Conservation (phyloP, 2,113 vertebrate genomes). For the Falco punctatus region DNA sequence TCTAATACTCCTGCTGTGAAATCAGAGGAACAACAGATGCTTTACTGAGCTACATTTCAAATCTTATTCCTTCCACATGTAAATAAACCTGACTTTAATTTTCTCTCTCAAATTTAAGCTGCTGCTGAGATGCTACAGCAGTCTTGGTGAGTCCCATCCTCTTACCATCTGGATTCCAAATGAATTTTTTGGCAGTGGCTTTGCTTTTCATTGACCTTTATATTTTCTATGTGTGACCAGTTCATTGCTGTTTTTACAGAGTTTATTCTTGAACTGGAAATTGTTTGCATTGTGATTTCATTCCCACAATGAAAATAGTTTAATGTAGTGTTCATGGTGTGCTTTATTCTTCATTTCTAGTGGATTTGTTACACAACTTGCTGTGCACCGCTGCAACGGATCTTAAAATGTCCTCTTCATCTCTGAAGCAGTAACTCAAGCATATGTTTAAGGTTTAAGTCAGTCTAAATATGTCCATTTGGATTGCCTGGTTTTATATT, state of each 20-base stretch:
- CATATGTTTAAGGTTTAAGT: background rate
- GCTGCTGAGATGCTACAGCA: background rate
- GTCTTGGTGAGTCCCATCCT: background rate
- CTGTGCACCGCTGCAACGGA: background rate
- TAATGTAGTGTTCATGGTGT: background rate
- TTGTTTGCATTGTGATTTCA: background rate
- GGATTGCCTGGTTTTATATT: background rate
- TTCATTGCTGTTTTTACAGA: background rate
- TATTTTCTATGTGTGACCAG: background rate
- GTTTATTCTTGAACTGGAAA: background rate
- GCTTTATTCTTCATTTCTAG: background rate
- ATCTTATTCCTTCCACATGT: background rate
- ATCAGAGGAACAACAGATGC: conserved; percentile 23
- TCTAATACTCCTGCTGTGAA: conserved; percentile 34
- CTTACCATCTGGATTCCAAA: background rate
- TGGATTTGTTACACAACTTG: background rate
- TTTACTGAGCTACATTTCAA: background rate
- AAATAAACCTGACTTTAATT: background rate
- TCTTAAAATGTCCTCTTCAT: background rate
- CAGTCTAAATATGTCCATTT: background rate
- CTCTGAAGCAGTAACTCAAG: background rate
- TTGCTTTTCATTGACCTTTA: background rate
- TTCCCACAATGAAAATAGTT: background rate
- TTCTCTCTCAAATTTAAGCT: background rate
- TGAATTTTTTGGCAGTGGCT: background rate